Conservation (phyloP, 2,888 invertebrate genomes). For the Norana najaformis region DNA sequence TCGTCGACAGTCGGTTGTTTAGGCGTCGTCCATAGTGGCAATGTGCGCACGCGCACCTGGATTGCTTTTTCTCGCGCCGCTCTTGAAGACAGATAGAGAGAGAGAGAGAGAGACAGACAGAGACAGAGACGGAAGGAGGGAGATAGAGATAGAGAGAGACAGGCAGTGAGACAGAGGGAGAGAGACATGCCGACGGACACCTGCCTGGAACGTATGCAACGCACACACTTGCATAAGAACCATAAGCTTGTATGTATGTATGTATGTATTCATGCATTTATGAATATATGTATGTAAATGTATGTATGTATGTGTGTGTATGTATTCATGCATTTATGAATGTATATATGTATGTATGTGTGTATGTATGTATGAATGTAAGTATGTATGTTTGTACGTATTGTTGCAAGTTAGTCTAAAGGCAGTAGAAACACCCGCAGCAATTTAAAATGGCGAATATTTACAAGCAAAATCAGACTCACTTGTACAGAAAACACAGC, state of each 20-base stretch:
- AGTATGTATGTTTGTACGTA: too few species aligned
- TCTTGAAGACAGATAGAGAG: not conserved
- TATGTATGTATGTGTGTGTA: not conserved
- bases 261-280: not conserved
- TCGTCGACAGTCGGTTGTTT: not conserved
- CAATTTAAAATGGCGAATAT: not conserved
- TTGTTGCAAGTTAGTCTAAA: too few species aligned
- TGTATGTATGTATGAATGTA: not conserved
- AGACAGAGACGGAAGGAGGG: not conserved
- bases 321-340: conserved; percentile 19
- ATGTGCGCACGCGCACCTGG: not conserved
- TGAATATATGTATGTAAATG: not conserved
- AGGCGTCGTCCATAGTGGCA: not conserved
- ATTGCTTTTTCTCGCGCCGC: not conserved
- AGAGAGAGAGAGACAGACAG: not conserved
- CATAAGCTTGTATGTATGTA: not conserved
- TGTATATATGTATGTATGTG: conserved; percentile 19
- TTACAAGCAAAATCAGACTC: too few species aligned
- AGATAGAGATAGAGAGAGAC: not conserved
- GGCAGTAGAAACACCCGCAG: not conserved
- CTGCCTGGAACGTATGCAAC: not conserved
- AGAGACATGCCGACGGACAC: not conserved
- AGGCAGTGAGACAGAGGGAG: not conserved
- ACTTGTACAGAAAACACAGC: too few species aligned
- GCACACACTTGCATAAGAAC: not conserved